Conservation (phyloP, 2,797 vertebrate genomes). For the Pempheris klunzingeri region DNA sequence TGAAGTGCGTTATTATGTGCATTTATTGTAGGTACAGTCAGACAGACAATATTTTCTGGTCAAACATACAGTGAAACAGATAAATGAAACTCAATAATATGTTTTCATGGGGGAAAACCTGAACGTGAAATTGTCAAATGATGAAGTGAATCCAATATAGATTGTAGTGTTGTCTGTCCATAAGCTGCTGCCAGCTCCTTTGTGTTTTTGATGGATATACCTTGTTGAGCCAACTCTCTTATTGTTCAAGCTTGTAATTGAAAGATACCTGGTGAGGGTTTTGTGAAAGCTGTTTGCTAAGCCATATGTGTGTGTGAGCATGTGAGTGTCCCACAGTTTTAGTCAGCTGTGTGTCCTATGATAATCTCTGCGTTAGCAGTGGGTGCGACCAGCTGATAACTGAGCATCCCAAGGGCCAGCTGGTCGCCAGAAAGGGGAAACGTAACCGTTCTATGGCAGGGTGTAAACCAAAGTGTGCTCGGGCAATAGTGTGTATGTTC, state of each 20-base stretch:
- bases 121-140: constrained; percentile 37
- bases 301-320: constrained; percentile 14
- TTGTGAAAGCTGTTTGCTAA: constrained; percentile 31
- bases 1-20: neutral
- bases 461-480: neutral
- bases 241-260: constrained; percentile 55
- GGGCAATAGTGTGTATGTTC: constrained; percentile 4
- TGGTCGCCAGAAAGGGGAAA: constrained; percentile 39
- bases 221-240: constrained; percentile 17
- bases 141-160: constrained; percentile 49
- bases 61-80: constrained; percentile 16
- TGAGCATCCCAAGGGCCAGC: constrained; percentile 57
- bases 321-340: constrained; percentile 31
- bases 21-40: neutral
- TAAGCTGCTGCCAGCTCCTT: constrained; percentile 29
- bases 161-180: constrained; percentile 21
- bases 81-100: constrained; percentile 16
- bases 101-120: constrained; percentile 22
- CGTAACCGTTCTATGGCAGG: constrained; percentile 7
- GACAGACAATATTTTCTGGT: constrained; percentile 9
- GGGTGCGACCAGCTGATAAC: constrained; percentile 46
- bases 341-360: constrained; percentile 14
- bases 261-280: constrained; percentile 44
- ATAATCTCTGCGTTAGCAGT: constrained; percentile 33
- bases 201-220: constrained; percentile 53